Conservation (phyloP, 2,888 invertebrate species). For the Blera fallax region DNA sequence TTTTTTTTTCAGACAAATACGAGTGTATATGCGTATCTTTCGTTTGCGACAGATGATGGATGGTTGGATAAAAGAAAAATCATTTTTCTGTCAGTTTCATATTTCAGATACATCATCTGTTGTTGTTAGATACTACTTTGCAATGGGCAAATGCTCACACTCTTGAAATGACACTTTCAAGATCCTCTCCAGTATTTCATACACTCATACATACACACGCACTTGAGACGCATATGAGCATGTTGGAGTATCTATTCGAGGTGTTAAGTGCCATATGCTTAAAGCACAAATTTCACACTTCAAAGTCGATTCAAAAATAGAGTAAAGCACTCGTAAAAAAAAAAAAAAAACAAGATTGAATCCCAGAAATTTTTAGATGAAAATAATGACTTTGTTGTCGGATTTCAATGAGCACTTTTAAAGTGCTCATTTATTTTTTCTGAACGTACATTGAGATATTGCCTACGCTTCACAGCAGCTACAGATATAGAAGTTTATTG, state of each 20-base stretch:
- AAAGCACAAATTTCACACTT: constrained; percentile 50
- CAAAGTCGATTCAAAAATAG: constrained; percentile 53
- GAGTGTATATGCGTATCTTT: constrained; percentile 3
- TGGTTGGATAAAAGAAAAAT: constrained; percentile 45
- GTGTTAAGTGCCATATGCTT: constrained; percentile 54
- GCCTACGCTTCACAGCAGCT: neutral
- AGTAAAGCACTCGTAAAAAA: constrained; percentile 29
- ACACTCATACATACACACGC: neutral
- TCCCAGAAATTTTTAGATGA: constrained; percentile 1
- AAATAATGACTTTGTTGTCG: constrained; percentile 41
- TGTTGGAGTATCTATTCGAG: constrained; percentile 30
- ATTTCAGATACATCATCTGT: constrained; percentile 57
- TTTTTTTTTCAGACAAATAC: neutral
- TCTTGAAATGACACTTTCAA: constrained; percentile 37
- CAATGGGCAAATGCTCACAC: constrained; percentile 25
- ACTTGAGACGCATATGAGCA: constrained; percentile 29
- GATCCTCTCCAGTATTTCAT: constrained; percentile 10
- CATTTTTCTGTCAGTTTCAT: constrained; percentile 48
- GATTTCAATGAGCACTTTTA: constrained; percentile 17
- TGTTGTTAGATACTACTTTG: constrained; percentile 31
- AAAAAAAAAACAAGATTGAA: neutral
- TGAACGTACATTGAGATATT: constrained; percentile 36
- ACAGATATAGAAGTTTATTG: neutral
- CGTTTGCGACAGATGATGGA: constrained; percentile 51
- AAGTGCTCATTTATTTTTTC: constrained; percentile 27